Conservation (phyloP, 2,797 vertebrate genomes). For the Gymnodraco acuticeps region DNA sequence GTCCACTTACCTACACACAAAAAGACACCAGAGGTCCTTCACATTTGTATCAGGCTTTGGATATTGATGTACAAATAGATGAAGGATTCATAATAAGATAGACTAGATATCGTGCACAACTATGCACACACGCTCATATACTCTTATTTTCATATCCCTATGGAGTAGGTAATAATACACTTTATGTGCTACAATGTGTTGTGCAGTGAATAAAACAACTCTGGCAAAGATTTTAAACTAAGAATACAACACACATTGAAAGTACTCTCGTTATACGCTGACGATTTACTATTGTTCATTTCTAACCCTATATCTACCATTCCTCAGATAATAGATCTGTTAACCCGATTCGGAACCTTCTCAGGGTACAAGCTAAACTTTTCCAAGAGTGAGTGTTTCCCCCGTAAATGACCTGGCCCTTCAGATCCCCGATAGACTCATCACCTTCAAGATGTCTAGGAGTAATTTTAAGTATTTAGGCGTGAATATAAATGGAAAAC, state of each 20-base stretch:
- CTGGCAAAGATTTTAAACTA: conserved; percentile 7
- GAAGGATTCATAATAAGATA: conserved; percentile 6
- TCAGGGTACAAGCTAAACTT: too few relatives aligned
- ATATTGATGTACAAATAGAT: conserved; percentile 25
- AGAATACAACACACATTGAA: conserved; percentile 9
- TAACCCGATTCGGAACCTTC: too few relatives aligned
- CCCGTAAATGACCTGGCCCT: too few relatives aligned
- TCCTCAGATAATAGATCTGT: too few relatives aligned
- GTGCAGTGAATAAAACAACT: background rate
- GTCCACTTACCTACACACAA: conserved; percentile 13
- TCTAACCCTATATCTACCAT: too few relatives aligned
- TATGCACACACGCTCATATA: conserved; percentile 5
- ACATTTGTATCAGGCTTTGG: conserved; percentile 12
- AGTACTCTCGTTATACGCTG: too few relatives aligned
- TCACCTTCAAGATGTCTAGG: too few relatives aligned
- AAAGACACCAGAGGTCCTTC: conserved; percentile 19
- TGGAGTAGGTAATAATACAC: conserved; percentile 15
- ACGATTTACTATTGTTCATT: too few relatives aligned
- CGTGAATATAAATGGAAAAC: too few relatives aligned
- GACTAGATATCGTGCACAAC: conserved; percentile 14
- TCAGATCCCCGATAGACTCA: too few relatives aligned
- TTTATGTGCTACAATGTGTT: conserved; percentile 4
- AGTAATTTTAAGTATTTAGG: too few relatives aligned
- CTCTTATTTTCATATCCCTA: conserved; percentile 22
- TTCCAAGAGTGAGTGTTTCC: too few relatives aligned